Evolutionary conservation across 2,113 vertebrate species (phyloP), one percentile per base, ranked within the genome.

Genomic region (Scomber colias): DNA sequence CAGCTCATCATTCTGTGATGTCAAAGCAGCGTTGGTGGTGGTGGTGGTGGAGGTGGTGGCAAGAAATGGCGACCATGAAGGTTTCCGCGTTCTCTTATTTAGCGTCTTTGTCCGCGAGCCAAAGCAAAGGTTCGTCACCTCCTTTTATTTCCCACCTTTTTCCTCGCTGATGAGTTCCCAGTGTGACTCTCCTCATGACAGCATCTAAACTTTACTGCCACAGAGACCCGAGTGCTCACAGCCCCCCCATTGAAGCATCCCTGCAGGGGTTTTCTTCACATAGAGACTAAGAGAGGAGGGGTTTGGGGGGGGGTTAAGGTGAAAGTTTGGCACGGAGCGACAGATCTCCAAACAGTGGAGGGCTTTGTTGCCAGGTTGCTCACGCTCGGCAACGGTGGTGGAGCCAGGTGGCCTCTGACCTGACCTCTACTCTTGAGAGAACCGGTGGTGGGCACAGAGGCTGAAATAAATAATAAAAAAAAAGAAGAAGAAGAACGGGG

Each of bases 321-420:
- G 94, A 94, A 94, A 93, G 93, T 92, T 92, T 93, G 1, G 64
- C 88, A 89, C 80, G 3, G 54, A 62, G 91, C 92, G 35, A 50
- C 82, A n/a, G 85, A 88, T 85, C 82, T 74, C 24, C 85, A 81
- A 94, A 96, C 94, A 93, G 94, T 92, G 74, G 79, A 76, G 86
- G 91, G 88, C 95, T 94, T 94, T 97, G 96, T 95, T 95, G 95
- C 86, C 92, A 96, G 96, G 95, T 94, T 93, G 92, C 95, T 97
- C 77, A 95, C 62, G 35, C 87, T 87, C 73, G 17, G 77, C 81
- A 76, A 85, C 72, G 84, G 84, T 87, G 75, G 82, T 31, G 2
- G 95, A 97, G 95, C 95, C 96, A 84, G 61, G 90, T 85, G 97
- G 95, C 92, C 97, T 97, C 91, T 96, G 97, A 84, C 96, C 97